Evolutionary conservation across 1,140 invertebrate species (phyloP).

Genomic region (Samia ricini): DNA sequence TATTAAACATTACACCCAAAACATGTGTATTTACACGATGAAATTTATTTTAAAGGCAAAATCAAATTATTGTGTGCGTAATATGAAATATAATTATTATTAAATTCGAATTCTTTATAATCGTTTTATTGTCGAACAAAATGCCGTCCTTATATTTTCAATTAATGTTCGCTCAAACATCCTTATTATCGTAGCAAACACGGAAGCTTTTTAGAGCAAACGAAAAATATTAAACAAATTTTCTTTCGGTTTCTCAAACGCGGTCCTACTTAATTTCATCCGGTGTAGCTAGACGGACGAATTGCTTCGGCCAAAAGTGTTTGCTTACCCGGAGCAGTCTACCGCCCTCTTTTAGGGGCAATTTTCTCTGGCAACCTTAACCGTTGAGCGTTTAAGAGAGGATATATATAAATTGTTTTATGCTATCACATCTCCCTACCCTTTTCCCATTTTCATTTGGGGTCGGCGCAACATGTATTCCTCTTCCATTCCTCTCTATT

Average conservation of each 20-base stretch:
- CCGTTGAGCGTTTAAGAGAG: no score
- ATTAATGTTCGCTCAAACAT: background rate
- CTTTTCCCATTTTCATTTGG: no score
- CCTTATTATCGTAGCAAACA: background rate
- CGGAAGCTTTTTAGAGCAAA: background rate
- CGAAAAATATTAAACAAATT: background rate
- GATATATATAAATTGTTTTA: no score
- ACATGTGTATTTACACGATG: no score
- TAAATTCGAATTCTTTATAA: background rate
- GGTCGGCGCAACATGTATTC: no score
- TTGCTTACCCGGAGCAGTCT: background rate
- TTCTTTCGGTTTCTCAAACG: background rate
- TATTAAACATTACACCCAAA: no score
- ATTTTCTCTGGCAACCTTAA: no score
- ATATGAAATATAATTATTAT: background rate
- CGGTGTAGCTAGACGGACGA: slow-evolving; percentile 9
- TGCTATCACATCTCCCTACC: no score
- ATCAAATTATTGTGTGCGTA: background rate
- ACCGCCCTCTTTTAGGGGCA: background rate
- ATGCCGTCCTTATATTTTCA: background rate
- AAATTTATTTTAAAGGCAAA: background rate
- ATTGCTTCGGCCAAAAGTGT: background rate
- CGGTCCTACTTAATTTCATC: slow-evolving; percentile 28
- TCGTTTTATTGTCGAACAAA: background rate
- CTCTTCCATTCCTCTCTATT: no score